phyloP scores from a whole-genome alignment of 2,113 vertebrate genomes.

The Tiliqua scincoides region DNA sequence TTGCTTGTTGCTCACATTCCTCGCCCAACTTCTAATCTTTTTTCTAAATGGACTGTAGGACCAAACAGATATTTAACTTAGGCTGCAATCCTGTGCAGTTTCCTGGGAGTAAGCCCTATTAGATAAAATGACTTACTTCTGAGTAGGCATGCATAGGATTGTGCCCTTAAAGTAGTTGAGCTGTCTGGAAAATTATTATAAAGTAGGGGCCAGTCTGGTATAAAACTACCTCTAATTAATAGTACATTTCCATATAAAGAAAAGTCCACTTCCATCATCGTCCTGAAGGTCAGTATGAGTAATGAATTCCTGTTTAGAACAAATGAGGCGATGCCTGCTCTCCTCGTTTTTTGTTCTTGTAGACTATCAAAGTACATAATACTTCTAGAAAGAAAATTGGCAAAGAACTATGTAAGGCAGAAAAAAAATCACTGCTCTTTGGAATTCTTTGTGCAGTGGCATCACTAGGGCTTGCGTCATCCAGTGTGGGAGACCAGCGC shows the following conservation, averaged over 20 bases:
- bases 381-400: neutral
- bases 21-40: constrained; percentile 18
- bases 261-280: neutral
- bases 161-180: constrained; percentile 18
- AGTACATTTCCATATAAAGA: neutral
- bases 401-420: too few relatives aligned
- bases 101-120: too few relatives aligned
- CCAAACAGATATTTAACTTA: neutral
- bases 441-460: too few relatives aligned
- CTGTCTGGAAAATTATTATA: neutral
- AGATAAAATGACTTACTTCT: too few relatives aligned
- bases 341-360: too few relatives aligned
- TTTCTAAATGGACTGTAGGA: constrained; percentile 28
- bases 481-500: too few relatives aligned
- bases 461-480: too few relatives aligned
- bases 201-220: neutral
- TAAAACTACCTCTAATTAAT: neutral
- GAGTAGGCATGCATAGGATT: too few relatives aligned
- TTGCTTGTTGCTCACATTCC: constrained; percentile 57
- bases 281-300: neutral
- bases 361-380: neutral
- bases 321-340: neutral
- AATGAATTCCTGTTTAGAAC: neutral
- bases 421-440: too few relatives aligned
- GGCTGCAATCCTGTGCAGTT: too few relatives aligned